Evolutionary conservation across 2,888 invertebrate genomes (phyloP).

Genomic region (Pandemis cinnamomeana): DNA sequence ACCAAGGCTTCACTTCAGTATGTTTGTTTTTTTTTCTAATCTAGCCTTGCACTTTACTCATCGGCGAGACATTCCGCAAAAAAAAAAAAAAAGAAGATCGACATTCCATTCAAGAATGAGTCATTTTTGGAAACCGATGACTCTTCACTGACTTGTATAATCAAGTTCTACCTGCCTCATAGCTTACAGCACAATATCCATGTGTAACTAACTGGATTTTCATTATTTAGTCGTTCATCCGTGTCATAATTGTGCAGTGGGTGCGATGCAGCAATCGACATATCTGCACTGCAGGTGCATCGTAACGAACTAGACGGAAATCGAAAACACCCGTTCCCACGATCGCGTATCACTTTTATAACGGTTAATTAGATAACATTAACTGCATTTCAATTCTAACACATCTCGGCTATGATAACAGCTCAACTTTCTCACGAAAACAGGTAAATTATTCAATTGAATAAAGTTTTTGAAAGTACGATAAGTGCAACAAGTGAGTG

Average conservation of each 20-base stretch:
- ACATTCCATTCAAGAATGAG: conserved; percentile 72
- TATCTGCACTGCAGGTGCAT: conserved; percentile 78
- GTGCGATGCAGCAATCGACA: conserved; percentile 57
- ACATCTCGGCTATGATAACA: conserved; percentile 62
- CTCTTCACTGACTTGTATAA: conserved; percentile 60
- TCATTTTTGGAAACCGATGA: conserved; percentile 74
- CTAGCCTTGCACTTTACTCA: conserved; percentile 64
- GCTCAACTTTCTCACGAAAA: conserved; percentile 74
- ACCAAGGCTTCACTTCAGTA: conserved; percentile 5
- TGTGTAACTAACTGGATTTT: conserved; percentile 63
- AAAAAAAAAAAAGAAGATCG: conserved; percentile 80
- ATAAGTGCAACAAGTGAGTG: conserved; percentile 61
- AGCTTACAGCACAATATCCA: conserved; percentile 55
- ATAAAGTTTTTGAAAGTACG: conserved; percentile 71
- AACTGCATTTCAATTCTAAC: conserved; percentile 53
- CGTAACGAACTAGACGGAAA: conserved; percentile 67
- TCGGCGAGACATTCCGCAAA: conserved; percentile 68
- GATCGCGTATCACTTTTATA: conserved; percentile 60
- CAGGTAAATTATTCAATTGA: conserved; percentile 60
- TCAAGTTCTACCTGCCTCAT: conserved; percentile 64
- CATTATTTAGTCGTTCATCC: conserved; percentile 57
- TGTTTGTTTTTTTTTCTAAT: conserved; percentile 3
- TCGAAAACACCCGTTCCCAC: conserved; percentile 69
- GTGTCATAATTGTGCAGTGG: conserved; percentile 64
- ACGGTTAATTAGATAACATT: conserved; percentile 73